Evolutionary conservation across 2,797 vertebrate species (phyloP).

Genomic region (Diplodus sargus): DNA sequence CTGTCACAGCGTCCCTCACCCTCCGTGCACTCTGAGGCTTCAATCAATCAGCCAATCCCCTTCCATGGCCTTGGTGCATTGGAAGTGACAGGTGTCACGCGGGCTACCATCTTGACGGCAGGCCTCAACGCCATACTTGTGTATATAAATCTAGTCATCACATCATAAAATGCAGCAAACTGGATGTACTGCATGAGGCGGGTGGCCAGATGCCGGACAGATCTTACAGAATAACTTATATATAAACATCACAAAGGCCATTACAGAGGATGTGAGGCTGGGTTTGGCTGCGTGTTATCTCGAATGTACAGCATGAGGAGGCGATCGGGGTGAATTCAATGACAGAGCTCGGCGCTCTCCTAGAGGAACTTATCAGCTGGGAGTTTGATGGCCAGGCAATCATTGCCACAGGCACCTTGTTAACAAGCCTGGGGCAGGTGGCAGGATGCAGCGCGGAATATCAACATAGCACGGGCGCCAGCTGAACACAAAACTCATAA

Average conservation of each 20-base stretch:
- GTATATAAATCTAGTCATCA: conserved; percentile 62
- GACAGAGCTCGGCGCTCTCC: conserved; percentile 65
- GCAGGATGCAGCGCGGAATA: conserved; percentile 69
- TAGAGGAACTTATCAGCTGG: conserved; percentile 78
- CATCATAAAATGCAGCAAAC: conserved; percentile 40
- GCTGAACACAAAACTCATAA: conserved; percentile 53
- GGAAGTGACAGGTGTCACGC: conserved; percentile 81
- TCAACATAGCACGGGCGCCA: conserved; percentile 44
- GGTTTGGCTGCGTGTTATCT: conserved; percentile 66
- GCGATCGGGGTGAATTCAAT: conserved; percentile 74
- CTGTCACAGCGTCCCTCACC: conserved; percentile 78
- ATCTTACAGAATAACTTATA: conserved; percentile 52
- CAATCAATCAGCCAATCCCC: conserved; percentile 83
- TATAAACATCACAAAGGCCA: conserved; percentile 42
- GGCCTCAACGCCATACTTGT: conserved; percentile 61
- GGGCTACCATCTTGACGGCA: conserved; percentile 66
- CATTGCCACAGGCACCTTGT: conserved; percentile 80
- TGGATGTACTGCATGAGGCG: conserved; percentile 19
- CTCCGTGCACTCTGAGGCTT: conserved; percentile 72
- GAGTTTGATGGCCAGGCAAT: conserved; percentile 80
- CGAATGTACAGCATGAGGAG: conserved; percentile 69
- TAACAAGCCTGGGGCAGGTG: conserved; percentile 80
- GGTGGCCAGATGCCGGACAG: conserved; percentile 17
- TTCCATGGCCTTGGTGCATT: conserved; percentile 66
- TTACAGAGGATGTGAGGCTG: conserved; percentile 47